Base-by-base conservation (phyloP, 2,888 invertebrate species). In the Empis livida region DNA sequence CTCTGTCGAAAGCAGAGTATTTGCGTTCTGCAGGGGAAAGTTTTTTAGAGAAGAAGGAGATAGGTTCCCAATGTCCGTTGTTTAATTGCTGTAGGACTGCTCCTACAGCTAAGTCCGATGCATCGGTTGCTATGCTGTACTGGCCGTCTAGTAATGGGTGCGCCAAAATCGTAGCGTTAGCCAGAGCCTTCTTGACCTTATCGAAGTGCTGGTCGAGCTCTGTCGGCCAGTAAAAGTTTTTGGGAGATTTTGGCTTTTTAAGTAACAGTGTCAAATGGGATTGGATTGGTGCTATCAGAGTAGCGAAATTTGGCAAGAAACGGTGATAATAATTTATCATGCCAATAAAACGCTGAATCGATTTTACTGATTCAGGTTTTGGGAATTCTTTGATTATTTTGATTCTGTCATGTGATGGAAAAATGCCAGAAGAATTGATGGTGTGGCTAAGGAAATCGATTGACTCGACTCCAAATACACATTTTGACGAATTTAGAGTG, bases 1-100 rank as follows among this genome's bases (percentile, higher is more conserved):
- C 64, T n/a, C 63, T 32, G 47, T 69, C 65, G 50, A 64, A 67
- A 3, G 59, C 49, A 30, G 54, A 51, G 39, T 65, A 68, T 9
- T 61, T 62, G 10, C 27, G 43, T 48, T 68, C 59, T 0, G 61
- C 48, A 1, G 56, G 48, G 17, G 48, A 54, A 3, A 67, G 48
- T 30, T 61, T 62, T 41, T 53, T 53, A 1, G 63, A 64, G 47
- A 61, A 65, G 47, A 64, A 68, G 1, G 58, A 59, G 10, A 66
- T 47, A 0, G 65, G 65, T 53, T 63, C 49, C 61, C 62, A 63
- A 1, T 45, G n/a, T 6, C 48, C 42, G 5, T 52, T 42, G 5
- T 46, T 45, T 0, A 23, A 23, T 46, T 67, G 66, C 44, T 68
- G 61, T 13, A 69, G 46, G 0, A 59, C 61, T 1, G 63, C 64